Evolutionary conservation across 2,113 vertebrate species (phyloP).

Genomic region (Syngnathoides biaculeatus): DNA sequence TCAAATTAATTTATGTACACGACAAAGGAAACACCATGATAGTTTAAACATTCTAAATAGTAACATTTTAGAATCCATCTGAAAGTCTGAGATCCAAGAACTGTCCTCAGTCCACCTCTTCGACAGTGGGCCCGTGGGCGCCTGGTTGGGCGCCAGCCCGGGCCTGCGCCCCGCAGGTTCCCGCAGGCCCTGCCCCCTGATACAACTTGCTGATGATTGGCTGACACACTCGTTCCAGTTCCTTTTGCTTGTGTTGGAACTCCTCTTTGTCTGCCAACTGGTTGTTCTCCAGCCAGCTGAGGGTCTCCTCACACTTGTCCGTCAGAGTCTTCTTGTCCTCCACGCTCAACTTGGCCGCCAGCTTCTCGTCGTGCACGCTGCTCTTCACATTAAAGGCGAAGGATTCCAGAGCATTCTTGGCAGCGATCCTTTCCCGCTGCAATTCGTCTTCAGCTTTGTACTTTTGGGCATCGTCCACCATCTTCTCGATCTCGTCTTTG

Average conservation of each 20-base stretch:
- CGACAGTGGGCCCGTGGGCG: not conserved
- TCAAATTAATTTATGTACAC: not conserved
- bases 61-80: not conserved
- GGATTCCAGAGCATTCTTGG: not conserved
- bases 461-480: slow-evolving; percentile 3
- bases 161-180: not conserved
- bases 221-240: not conserved
- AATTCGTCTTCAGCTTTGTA: not conserved
- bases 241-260: not conserved
- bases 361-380: not conserved
- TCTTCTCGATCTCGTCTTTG: not conserved
- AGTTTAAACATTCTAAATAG: not conserved
- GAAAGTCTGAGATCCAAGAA: not conserved
- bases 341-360: not conserved
- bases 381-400: not conserved
- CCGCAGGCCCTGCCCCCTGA: not conserved
- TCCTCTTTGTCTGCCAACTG: not conserved
- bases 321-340: not conserved
- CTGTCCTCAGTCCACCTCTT: not conserved
- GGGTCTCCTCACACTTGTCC: not conserved
- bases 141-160: not conserved
- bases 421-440: not conserved
- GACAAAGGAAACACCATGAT: not conserved
- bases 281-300: not conserved
- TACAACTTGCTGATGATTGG: slow-evolving; percentile 2